phyloP scores from a whole-genome alignment of 2,113 vertebrate genomes.

The Tachysurus vachellii region DNA sequence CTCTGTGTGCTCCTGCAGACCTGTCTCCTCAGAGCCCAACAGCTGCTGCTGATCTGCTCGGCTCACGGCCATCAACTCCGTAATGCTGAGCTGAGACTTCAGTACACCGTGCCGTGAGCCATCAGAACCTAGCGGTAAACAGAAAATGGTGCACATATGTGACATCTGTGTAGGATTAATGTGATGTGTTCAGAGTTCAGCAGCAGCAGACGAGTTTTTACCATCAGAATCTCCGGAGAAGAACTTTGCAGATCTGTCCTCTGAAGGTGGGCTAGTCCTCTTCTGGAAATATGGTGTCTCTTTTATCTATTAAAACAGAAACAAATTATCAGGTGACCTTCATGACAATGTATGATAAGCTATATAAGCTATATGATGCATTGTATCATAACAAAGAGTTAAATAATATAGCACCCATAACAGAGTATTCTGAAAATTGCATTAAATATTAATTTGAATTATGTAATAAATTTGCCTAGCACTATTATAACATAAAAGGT shows the following conservation, averaged over 20 bases:
- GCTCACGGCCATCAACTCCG: constrained; percentile 90
- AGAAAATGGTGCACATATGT: neutral
- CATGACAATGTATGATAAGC: neutral
- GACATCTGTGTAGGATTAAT: neutral
- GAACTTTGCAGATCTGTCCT: constrained; percentile 80
- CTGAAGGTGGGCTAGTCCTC: constrained; percentile 84
- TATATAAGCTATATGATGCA: neutral
- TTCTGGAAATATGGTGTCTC: constrained; percentile 95
- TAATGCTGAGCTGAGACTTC: constrained; percentile 94
- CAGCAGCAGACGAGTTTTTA: constrained; percentile 45
- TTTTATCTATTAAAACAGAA: constrained; percentile 72
- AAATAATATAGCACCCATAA: neutral
- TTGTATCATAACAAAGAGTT: neutral
- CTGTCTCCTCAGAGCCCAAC: constrained; percentile 88
- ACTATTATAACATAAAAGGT: too few species aligned
- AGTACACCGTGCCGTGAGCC: constrained; percentile 80
- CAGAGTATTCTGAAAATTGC: too few species aligned
- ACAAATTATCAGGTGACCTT: neutral
- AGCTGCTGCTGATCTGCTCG: constrained; percentile 82
- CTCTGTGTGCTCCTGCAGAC: constrained; percentile 92
- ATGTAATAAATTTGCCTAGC: too few species aligned
- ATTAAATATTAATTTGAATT: too few species aligned
- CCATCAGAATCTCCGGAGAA: constrained; percentile 82
- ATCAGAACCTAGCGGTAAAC: constrained; percentile 66
- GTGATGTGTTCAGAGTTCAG: neutral